A percentile compares a stretch with the other conserved stretches of the same genome.
These are phyloP conservation scores for Bombus consobrinus DNA, from an alignment of 1,140 invertebrate genomes.

Conservation along the genomic window DNA sequence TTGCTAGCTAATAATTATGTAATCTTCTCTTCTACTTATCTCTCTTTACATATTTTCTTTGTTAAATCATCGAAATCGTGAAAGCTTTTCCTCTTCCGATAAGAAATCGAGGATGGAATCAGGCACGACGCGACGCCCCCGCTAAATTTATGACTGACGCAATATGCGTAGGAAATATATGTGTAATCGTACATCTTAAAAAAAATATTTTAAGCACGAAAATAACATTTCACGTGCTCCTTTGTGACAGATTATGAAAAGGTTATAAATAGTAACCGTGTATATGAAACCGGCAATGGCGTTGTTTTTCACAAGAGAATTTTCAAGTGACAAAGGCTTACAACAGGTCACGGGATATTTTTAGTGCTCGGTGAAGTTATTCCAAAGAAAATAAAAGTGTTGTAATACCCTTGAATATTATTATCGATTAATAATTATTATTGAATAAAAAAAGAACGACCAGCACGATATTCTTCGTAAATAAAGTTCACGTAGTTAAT, in stretches of 20 bases:
- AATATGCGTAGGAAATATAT: neutral
- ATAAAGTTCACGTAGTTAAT: too few relatives aligned
- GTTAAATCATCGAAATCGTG: too few relatives aligned
- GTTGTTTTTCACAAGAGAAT: neutral
- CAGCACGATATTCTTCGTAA: too few relatives aligned
- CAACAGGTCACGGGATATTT: conserved; percentile 16
- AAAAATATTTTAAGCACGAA: neutral
- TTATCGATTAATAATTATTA: conserved; percentile 28
- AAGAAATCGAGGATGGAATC: too few relatives aligned
- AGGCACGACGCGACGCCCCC: too few relatives aligned
- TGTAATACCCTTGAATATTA: conserved; percentile 4
- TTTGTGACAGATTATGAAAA: neutral
- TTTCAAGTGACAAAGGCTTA: conserved; percentile 29
- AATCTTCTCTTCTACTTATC: too few relatives aligned
- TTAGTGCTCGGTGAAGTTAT: conserved; percentile 10
- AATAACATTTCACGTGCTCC: neutral
- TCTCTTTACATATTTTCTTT: too few relatives aligned
- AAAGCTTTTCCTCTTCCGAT: too few relatives aligned
- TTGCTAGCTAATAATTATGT: too few relatives aligned
- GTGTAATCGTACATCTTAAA: neutral
- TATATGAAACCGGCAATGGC: neutral
- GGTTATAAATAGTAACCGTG: neutral
- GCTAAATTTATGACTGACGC: neutral
- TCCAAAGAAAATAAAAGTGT: conserved; percentile 26
- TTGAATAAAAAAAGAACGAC: neutral